Percentiles rank a stretch among this genome's conserved stretches.
Conservation (phyloP, 2,888 invertebrate genomes). For the Drosophila mayaguana region DNA sequence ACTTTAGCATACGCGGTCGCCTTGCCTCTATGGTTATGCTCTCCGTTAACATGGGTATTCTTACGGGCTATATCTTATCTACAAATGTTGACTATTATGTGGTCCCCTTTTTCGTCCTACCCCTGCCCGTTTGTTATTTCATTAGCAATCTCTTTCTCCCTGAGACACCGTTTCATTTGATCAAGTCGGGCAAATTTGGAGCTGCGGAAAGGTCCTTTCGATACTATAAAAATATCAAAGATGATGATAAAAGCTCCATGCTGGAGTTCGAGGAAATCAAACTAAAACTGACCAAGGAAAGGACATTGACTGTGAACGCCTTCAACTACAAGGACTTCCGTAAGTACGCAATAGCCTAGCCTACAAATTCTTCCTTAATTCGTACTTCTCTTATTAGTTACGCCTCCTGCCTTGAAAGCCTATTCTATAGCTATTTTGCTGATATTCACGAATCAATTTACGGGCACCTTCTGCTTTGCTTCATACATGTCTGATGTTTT, state of each 20-base stretch:
- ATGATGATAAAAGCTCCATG: constrained; percentile 52
- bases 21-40: constrained; percentile 75
- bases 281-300: constrained; percentile 42
- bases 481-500: constrained; percentile 79
- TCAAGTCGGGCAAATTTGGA: constrained; percentile 51
- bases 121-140: constrained; percentile 66
- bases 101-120: constrained; percentile 59
- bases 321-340: constrained; percentile 66
- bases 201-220: constrained; percentile 70
- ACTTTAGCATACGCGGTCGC: constrained; percentile 79
- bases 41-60: constrained; percentile 65
- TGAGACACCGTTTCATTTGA: constrained; percentile 76
- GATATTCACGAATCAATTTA: constrained; percentile 62
- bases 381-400: constrained; percentile 46
- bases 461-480: constrained; percentile 71
- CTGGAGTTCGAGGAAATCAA: constrained; percentile 56
- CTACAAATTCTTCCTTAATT: accelerated
- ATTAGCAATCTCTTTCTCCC: constrained; percentile 62
- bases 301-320: constrained; percentile 28
- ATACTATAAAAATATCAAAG: constrained; percentile 66
- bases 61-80: constrained; percentile 66
- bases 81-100: constrained; percentile 59
- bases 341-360: constrained; percentile 42
- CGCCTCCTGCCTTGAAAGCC: constrained; percentile 59
- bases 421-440: constrained; percentile 59